A percentile compares a stretch with the other conserved stretches of the same genome.
These are phyloP conservation scores for Centropus bengalensis DNA, from an alignment of 2,113 vertebrate genomes.

Conservation along the genomic window DNA sequence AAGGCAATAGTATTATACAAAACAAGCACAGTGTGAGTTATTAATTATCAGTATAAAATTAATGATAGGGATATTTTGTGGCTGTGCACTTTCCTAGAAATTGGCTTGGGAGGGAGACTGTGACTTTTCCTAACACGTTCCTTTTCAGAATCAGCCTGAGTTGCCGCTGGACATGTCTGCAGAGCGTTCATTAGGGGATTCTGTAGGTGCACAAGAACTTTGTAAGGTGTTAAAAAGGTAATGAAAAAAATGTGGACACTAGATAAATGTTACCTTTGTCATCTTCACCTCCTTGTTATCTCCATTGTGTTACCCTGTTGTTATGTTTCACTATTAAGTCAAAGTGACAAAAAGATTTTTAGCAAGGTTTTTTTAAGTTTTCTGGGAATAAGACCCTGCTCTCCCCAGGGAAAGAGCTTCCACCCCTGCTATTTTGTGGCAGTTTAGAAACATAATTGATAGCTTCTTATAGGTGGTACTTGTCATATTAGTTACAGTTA, in stretches of 20 bases:
- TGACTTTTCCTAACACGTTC: not conserved
- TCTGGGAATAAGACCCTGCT: not conserved
- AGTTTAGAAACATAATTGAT: not conserved
- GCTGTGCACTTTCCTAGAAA: not conserved
- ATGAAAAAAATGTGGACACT: not conserved
- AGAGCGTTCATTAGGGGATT: not conserved
- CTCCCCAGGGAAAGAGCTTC: not conserved
- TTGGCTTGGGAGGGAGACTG: not conserved
- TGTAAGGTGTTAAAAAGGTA: not conserved
- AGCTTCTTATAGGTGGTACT: not conserved
- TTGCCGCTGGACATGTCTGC: not conserved
- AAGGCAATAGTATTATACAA: not conserved
- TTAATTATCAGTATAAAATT: not conserved
- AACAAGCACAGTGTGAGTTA: not conserved
- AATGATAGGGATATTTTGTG: not conserved
- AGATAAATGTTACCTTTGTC: not conserved
- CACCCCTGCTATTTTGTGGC: not conserved
- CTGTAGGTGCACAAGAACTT: not conserved
- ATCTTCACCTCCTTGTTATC: not conserved
- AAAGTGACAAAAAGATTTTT: not conserved
- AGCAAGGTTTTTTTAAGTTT: not conserved
- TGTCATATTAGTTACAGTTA: not conserved
- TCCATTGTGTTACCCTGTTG: not conserved
- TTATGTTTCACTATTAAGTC: not conserved
- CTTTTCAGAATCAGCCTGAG: not conserved